These are phyloP conservation scores for Rhimphoctona megacephalus DNA, from an alignment of 2,888 invertebrate genomes.

Conservation along the genomic window DNA sequence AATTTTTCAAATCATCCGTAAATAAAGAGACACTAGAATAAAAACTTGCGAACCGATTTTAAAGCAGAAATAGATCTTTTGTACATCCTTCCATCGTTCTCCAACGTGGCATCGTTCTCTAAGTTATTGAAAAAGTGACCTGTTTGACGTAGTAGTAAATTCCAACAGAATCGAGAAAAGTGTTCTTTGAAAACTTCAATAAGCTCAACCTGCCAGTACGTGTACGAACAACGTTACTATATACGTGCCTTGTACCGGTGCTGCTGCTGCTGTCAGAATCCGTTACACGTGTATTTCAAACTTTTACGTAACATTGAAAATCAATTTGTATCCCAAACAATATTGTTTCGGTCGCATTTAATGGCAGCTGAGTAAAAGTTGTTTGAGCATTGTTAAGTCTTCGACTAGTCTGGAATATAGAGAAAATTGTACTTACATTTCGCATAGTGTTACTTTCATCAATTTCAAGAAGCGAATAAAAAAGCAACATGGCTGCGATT, in stretches of 20 bases:
- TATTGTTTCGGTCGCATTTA: slow-evolving; percentile 13
- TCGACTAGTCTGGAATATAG: not conserved
- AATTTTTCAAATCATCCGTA: not conserved
- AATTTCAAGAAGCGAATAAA: not conserved
- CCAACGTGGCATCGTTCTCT: not conserved
- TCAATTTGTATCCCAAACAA: slow-evolving; percentile 42
- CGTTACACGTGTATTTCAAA: slow-evolving; percentile 22
- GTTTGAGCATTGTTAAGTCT: not conserved
- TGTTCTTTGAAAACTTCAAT: slow-evolving; percentile 46
- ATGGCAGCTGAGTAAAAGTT: not conserved
- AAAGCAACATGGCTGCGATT: not conserved
- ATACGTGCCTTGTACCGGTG: not conserved
- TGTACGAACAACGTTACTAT: slow-evolving; percentile 18
- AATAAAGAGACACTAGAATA: not conserved
- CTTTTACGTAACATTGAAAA: slow-evolving; percentile 51
- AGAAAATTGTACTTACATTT: not conserved
- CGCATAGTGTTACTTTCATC: not conserved
- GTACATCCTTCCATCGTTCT: not conserved
- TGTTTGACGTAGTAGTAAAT: slow-evolving; percentile 1
- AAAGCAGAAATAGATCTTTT: not conserved
- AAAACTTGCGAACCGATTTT: not conserved
- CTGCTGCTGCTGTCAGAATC: not conserved
- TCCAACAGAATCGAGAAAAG: slow-evolving; percentile 17
- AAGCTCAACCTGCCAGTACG: slow-evolving; percentile 28
- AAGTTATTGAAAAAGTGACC: slow-evolving; percentile 12